Evolutionary conservation across 2,113 vertebrate species (phyloP).

Genomic region (Elachura formosa): DNA sequence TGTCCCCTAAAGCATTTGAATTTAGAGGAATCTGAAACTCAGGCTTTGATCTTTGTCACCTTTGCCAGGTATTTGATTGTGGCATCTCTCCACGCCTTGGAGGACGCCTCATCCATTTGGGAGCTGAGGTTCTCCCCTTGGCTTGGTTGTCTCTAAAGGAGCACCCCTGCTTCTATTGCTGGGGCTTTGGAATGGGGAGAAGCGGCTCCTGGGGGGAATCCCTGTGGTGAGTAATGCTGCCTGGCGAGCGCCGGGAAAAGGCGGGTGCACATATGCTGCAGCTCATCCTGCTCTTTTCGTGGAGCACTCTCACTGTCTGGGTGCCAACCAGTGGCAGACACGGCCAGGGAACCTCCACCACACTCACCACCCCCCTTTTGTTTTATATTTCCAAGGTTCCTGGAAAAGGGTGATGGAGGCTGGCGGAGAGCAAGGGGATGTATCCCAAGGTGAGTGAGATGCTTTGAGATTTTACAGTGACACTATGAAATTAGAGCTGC

Average conservation of each 20-base stretch:
- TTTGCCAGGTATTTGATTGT: fast-evolving
- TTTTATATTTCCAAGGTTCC: neutral
- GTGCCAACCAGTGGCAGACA: neutral
- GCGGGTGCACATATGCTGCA: constrained; percentile 3
- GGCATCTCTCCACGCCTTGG: fast-evolving
- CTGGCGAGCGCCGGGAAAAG: neutral
- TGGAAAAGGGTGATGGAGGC: neutral
- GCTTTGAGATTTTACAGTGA: neutral
- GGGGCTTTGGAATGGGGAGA: neutral
- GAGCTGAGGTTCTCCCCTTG: neutral
- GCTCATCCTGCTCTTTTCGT: constrained; percentile 17
- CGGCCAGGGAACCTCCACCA: neutral
- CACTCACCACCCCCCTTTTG: neutral
- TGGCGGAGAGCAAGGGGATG: neutral
- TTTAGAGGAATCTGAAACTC: neutral
- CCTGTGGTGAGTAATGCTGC: constrained; percentile 1
- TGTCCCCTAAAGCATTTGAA: too few species aligned
- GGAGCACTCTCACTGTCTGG: neutral
- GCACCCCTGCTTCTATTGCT: fast-evolving
- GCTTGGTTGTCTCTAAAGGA: fast-evolving
- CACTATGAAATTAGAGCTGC: neutral
- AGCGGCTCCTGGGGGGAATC: neutral
- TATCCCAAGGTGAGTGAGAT: neutral
- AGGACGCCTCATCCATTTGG: neutral
- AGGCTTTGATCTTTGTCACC: neutral